A percentile compares a stretch with the other conserved stretches of the same genome.
Evolutionary conservation across 2,888 invertebrate genomes (phyloP).

Genomic region (Pandemis cinnamomeana): DNA sequence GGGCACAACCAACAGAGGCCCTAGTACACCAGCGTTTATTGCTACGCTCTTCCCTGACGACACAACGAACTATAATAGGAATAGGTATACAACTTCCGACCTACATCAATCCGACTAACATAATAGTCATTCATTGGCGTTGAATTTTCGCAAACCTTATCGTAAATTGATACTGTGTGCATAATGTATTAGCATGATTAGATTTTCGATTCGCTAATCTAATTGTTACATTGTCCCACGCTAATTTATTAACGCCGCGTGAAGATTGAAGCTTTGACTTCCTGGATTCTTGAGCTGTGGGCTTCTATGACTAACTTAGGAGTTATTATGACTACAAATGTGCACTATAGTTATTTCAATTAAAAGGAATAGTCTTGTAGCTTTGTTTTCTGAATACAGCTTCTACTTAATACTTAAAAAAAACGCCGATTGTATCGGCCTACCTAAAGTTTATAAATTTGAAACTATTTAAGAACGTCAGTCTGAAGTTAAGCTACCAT

Average conservation of each 20-base stretch:
- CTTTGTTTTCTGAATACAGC: not conserved
- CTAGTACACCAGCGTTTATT: not conserved
- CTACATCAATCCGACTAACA: not conserved
- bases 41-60: not conserved
- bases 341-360: not conserved
- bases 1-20: not conserved
- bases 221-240: conserved; percentile 36
- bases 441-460: too few species aligned
- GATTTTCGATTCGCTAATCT: conserved; percentile 30
- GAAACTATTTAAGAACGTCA: too few species aligned
- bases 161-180: not conserved
- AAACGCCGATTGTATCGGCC: too few species aligned
- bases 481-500: too few species aligned
- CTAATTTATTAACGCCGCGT: conserved; percentile 21
- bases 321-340: not conserved
- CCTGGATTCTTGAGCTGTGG: conserved; percentile 32
- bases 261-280: conserved; percentile 31
- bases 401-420: not conserved
- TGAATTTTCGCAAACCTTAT: conserved; percentile 1
- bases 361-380: not conserved
- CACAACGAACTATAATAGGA: not conserved
- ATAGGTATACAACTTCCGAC: not conserved
- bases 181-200: not conserved
- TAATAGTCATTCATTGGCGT: not conserved
- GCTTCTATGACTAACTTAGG: conserved; percentile 7